These are phyloP conservation scores for Chaetogeoica ovagalla DNA, from an alignment of 2,888 invertebrate genomes.

Conservation along the genomic window DNA sequence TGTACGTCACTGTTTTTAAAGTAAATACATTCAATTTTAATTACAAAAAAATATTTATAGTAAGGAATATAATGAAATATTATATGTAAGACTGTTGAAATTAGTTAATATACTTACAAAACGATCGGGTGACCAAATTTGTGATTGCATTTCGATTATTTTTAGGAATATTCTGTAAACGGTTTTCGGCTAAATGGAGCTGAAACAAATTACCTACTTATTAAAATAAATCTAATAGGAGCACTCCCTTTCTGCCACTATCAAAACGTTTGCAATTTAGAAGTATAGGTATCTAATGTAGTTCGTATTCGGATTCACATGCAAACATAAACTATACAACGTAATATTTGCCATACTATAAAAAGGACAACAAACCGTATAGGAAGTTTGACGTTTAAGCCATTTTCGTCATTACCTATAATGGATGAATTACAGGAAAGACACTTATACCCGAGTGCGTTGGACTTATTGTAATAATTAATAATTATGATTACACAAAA, in stretches of 20 bases:
- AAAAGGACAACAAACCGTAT: too few species aligned
- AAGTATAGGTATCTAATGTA: too few species aligned
- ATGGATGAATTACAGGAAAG: background rate
- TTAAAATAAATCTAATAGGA: background rate
- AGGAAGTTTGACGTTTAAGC: too few species aligned
- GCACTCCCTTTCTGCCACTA: too few species aligned
- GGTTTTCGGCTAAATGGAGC: background rate
- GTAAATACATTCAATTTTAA: too few species aligned
- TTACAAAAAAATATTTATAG: too few species aligned
- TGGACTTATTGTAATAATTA: too few species aligned
- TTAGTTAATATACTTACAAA: constrained; percentile 20
- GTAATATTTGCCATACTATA: background rate
- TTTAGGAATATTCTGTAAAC: constrained; percentile 14
- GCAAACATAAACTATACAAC: too few species aligned
- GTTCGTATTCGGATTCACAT: too few species aligned
- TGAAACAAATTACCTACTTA: constrained; percentile 23
- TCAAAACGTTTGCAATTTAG: background rate
- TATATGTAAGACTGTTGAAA: background rate
- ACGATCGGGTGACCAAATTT: constrained; percentile 15
- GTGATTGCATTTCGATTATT: constrained; percentile 8
- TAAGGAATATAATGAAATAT: too few species aligned
- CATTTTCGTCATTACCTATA: background rate
- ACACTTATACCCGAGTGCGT: background rate
- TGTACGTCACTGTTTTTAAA: background rate
- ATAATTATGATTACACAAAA: too few species aligned